Base-by-base conservation (phyloP, 2,888 invertebrate species). In the Ecdyonurus torrentis region DNA sequence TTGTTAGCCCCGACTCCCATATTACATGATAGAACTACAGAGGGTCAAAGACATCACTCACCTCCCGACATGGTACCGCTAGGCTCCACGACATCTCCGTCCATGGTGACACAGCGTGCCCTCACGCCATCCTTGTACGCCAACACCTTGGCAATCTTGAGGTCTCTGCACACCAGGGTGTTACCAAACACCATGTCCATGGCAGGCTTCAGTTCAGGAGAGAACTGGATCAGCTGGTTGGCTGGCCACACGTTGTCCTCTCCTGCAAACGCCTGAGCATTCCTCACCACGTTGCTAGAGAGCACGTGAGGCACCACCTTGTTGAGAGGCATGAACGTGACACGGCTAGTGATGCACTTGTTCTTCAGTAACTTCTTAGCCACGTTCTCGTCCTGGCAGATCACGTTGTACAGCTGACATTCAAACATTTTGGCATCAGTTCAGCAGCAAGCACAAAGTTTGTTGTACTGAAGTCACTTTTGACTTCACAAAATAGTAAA, bases 31-130 rank as follows among this genome's bases (percentile, higher is more conserved):
- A n/a, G n/a, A n/a, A n/a, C n/a, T n/a, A n/a, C n/a, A n/a, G n/a
- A n/a, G n/a, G n/a, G n/a, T n/a, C n/a, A n/a, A n/a, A 0, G n/a
- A n/a, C n/a, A n/a, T 72, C 61, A n/a, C 67, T 67, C 1, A 74
- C 61, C 58, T 70, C 98, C 98, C 63, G 91, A 85, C 50, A 98
- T 78, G 7, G 87, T 87, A 69, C 98, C 99, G 61, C 85, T 79
- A 0, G 98, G 95, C 76, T 95, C 93, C 68, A 89, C 87, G 50
- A 89, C 84, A 74, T 98, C 97, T 0, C 98, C 99, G 67, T 91
- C 92, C 2, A 92, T 74, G 1, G 98, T 96, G 23, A 98, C 91
- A 70, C 84, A 83, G 66, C 84, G 83, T 52, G 80, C 81, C 68
- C 78, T 77, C 64, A 91, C 83, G 60, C 77, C 74, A 15, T 79